Conservation (phyloP, 2,888 invertebrate genomes). For the Thecophora atra region DNA sequence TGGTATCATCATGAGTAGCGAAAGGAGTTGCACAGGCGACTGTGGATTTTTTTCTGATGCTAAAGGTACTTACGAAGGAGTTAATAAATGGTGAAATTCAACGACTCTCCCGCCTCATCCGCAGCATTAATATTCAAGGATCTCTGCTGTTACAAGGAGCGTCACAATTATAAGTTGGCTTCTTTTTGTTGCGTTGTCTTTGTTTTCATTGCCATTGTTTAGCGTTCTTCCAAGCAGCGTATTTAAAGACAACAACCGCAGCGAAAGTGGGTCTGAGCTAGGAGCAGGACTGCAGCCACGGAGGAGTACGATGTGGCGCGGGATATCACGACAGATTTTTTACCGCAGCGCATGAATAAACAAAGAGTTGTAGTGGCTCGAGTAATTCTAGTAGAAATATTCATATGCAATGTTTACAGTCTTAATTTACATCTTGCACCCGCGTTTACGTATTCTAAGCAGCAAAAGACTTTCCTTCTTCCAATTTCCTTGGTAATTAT, state of each 20-base stretch:
- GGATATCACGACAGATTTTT: constrained; percentile 1
- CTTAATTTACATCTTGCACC: background rate
- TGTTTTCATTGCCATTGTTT: background rate
- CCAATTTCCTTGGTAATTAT: no score
- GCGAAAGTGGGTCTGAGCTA: background rate
- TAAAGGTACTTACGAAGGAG: background rate
- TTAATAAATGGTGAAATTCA: constrained; percentile 10
- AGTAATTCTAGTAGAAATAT: constrained; percentile 31
- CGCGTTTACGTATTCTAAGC: background rate
- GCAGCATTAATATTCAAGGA: no score
- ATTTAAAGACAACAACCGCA: background rate
- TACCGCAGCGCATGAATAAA: constrained; percentile 17
- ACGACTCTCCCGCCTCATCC: background rate
- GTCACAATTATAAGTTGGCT: background rate
- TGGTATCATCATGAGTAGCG: no score
- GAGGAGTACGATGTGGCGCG: background rate
- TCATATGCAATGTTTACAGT: constrained; percentile 23
- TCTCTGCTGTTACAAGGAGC: background rate
- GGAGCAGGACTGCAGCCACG: background rate
- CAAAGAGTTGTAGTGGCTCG: constrained; percentile 25
- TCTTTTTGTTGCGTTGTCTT: background rate
- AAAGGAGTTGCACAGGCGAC: background rate
- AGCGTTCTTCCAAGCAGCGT: background rate
- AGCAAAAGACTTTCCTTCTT: background rate
- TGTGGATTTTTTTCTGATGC: background rate